Conservation (phyloP, 2,797 vertebrate species). For the Paramormyrops hopkinsi region DNA sequence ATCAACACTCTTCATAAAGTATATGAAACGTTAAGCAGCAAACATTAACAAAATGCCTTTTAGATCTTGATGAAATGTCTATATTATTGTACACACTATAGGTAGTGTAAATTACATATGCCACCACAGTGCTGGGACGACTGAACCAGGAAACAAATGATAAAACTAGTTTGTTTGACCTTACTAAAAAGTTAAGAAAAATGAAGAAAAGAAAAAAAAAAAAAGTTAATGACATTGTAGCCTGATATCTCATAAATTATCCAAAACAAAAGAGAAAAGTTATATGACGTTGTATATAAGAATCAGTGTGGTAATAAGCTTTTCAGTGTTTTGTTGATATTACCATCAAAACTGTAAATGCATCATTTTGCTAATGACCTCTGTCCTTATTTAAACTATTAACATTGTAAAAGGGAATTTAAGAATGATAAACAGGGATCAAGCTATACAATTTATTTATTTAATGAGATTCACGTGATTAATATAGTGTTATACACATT, state of each 20-base stretch:
- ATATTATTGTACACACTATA: neutral
- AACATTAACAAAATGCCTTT: neutral
- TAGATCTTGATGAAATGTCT: neutral
- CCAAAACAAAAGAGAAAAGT: neutral
- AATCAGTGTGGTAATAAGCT: neutral
- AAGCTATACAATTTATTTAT: neutral
- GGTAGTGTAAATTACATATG: neutral
- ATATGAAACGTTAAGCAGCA: neutral
- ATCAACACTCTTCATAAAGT: neutral
- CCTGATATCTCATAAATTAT: neutral
- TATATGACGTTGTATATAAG: neutral
- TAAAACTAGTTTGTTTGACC: neutral
- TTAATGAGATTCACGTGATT: neutral
- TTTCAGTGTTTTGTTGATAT: neutral
- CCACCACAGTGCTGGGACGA: neutral
- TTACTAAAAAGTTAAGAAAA: neutral
- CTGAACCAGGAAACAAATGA: neutral
- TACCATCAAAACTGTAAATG: neutral
- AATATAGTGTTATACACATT: neutral
- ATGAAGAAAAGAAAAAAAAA: neutral
- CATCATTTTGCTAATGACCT: neutral
- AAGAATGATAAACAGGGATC: neutral
- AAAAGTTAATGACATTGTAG: neutral
- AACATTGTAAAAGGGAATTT: neutral
- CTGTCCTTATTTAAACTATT: neutral